Evolutionary conservation across 2,888 invertebrate species (phyloP).

Genomic region (Megamerina dolium): DNA sequence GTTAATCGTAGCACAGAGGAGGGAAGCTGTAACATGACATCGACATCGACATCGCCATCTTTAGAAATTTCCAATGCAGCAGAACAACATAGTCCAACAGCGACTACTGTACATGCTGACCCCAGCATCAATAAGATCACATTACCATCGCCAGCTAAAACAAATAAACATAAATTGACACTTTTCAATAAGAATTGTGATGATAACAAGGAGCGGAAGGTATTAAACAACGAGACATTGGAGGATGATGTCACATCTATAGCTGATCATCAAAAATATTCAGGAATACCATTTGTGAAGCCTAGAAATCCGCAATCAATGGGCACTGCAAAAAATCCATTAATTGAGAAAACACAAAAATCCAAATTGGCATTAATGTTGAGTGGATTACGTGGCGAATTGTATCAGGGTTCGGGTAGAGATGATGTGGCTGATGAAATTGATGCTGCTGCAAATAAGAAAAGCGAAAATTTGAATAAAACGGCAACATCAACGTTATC

Average conservation of each 20-base stretch:
- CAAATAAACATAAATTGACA: constrained; percentile 38
- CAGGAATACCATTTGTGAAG: constrained; percentile 44
- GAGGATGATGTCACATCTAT: constrained; percentile 10
- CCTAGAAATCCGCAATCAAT: constrained; percentile 36
- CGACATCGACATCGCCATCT: neutral
- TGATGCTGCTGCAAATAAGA: neutral
- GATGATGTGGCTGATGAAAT: constrained; percentile 17
- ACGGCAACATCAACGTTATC: no score
- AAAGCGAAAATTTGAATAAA: neutral
- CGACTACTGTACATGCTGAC: neutral
- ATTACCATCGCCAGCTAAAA: neutral
- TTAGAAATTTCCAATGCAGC: neutral
- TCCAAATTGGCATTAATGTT: constrained; percentile 46
- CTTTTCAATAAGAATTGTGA: constrained; percentile 40
- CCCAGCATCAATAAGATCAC: no score
- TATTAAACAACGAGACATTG: constrained; percentile 11
- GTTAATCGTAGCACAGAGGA: neutral
- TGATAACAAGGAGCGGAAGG: constrained; percentile 14
- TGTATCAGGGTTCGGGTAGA: constrained; percentile 38
- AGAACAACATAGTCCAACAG: constrained; percentile 10
- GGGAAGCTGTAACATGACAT: neutral
- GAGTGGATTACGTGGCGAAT: constrained; percentile 43
- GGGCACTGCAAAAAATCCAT: constrained; percentile 27
- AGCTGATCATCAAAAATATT: constrained; percentile 31
- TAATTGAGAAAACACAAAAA: constrained; percentile 40